Percentiles rank a stretch among this genome's conserved stretches.
Evolutionary conservation across 2,888 invertebrate genomes (phyloP).

Genomic region (Athrips mouffetella): DNA sequence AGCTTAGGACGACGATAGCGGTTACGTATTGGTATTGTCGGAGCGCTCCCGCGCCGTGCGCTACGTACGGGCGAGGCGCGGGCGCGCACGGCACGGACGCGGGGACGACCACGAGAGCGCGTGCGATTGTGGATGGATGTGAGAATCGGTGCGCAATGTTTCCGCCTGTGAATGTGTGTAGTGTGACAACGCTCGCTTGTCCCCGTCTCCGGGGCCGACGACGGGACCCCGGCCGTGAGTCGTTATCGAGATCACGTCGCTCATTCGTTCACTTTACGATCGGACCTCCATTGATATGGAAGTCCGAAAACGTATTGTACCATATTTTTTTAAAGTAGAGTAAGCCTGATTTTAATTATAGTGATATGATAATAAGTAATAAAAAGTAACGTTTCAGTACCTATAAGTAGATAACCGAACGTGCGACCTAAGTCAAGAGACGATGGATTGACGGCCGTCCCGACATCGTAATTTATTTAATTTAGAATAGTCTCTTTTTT

Average conservation of each 20-base stretch:
- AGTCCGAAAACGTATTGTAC: slow-evolving; percentile 70
- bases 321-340: slow-evolving; percentile 70
- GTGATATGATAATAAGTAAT: slow-evolving; percentile 71
- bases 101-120: slow-evolving; percentile 73
- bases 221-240: slow-evolving; percentile 70
- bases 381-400: slow-evolving; percentile 72
- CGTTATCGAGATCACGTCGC: slow-evolving; percentile 74
- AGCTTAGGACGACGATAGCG: slow-evolving; percentile 66
- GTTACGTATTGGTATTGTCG: slow-evolving; percentile 63
- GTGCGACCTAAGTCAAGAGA: slow-evolving; percentile 77
- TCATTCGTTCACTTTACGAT: slow-evolving; percentile 74
- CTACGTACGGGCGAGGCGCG: slow-evolving; percentile 49
- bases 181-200: slow-evolving; percentile 70
- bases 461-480: slow-evolving; percentile 77
- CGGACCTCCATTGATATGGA: slow-evolving; percentile 53
- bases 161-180: slow-evolving; percentile 45
- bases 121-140: slow-evolving; percentile 66
- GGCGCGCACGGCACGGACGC: slow-evolving; percentile 60
- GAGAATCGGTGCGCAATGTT: slow-evolving; percentile 40
- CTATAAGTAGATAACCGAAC: slow-evolving; percentile 76
- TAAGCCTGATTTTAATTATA: slow-evolving; percentile 71
- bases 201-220: slow-evolving; percentile 67
- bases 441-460: slow-evolving; percentile 77
- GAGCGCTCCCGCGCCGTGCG: slow-evolving; percentile 53
- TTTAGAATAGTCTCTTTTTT: slow-evolving; percentile 65